phyloP scores from a whole-genome alignment of 2,888 invertebrate species.

The Cabera pusaria region DNA sequence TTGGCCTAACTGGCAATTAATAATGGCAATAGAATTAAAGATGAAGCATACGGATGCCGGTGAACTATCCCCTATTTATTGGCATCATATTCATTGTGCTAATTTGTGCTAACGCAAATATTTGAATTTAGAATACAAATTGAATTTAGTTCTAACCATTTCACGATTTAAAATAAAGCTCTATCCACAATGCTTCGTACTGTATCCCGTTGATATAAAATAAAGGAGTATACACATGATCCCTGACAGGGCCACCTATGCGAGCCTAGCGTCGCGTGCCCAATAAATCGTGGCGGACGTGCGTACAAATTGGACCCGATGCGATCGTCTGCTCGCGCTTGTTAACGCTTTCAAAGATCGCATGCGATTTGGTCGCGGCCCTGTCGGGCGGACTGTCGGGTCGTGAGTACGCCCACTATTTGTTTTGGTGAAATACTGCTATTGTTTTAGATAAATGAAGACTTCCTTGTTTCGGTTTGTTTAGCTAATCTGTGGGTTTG shows the following conservation, averaged over 20 bases:
- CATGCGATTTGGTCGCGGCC: constrained; percentile 33
- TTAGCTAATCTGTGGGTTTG: too few species aligned
- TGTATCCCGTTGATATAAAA: constrained; percentile 4
- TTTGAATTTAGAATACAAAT: too few species aligned
- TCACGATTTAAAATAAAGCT: too few species aligned
- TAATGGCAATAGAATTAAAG: too few species aligned
- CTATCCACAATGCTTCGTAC: too few species aligned
- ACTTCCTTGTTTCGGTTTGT: too few species aligned
- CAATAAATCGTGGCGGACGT: constrained; percentile 72
- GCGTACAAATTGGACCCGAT: constrained; percentile 76
- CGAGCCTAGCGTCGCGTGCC: constrained; percentile 65
- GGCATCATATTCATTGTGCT: too few species aligned
- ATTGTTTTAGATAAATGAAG: constrained; percentile 7
- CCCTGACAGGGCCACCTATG: constrained; percentile 49
- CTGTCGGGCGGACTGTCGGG: constrained; percentile 20
- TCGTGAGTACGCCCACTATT: constrained; percentile 30
- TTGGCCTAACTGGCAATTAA: too few species aligned
- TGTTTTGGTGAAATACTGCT: constrained; percentile 22
- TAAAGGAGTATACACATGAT: background rate
- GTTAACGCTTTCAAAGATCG: constrained; percentile 57
- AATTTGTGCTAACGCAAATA: too few species aligned
- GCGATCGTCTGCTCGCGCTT: constrained; percentile 63
- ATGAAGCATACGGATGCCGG: too few species aligned
- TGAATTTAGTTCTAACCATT: too few species aligned
- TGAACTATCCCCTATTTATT: too few species aligned